Percentiles rank a stretch among this genome's conserved stretches.
phyloP scores from a whole-genome alignment of 2,888 invertebrate species.

The Eurytoma adleriae region DNA sequence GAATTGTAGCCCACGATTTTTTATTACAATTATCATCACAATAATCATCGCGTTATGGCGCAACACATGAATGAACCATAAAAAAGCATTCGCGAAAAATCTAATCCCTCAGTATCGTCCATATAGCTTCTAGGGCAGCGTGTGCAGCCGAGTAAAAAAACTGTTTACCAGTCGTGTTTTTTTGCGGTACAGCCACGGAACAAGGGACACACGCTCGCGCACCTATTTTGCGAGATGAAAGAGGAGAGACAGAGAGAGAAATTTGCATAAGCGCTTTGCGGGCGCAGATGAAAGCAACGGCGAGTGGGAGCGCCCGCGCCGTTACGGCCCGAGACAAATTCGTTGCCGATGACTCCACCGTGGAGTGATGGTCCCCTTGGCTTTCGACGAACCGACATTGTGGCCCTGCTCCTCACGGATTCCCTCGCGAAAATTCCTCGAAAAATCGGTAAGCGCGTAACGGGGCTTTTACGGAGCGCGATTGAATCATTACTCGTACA shows the following conservation, averaged over 20 bases:
- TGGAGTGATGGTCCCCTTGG: not conserved
- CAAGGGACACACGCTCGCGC: conserved; percentile 13
- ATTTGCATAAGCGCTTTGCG: not conserved
- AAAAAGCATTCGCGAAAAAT: too few species aligned
- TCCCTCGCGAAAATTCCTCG: conserved; percentile 30
- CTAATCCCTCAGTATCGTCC: too few species aligned
- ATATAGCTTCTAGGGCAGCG: too few species aligned
- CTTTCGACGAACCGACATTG: conserved; percentile 36
- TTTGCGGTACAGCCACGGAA: conserved; percentile 1
- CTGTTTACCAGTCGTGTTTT: conserved; percentile 35
- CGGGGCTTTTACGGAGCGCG: not conserved
- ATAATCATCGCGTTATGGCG: too few species aligned
- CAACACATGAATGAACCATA: too few species aligned
- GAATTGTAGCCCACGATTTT: too few species aligned
- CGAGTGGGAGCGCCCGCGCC: conserved; percentile 29
- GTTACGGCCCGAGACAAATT: conserved; percentile 48
- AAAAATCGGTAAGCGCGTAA: not conserved
- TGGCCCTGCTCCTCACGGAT: not conserved
- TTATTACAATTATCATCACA: too few species aligned
- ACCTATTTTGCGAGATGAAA: conserved; percentile 42
- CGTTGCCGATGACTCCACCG: conserved; percentile 44
- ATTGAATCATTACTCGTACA: conserved; percentile 12
- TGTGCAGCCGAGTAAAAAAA: conserved; percentile 20
- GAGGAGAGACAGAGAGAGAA: not conserved
- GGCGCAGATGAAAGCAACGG: not conserved